Conservation (phyloP, 2,888 invertebrate species). For the Prenolepis imparis region DNA sequence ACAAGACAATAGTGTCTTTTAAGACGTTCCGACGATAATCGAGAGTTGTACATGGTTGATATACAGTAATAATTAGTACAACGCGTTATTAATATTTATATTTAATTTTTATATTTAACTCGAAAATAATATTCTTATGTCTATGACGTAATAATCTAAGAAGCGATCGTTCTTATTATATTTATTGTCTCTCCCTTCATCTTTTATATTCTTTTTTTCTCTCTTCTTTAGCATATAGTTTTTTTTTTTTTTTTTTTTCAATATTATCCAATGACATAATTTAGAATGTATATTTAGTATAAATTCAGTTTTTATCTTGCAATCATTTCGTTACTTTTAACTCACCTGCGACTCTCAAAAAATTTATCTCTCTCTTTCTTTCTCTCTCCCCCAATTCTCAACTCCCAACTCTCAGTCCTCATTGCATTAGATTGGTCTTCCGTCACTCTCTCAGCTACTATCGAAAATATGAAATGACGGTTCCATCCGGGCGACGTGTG, state of each 20-base stretch:
- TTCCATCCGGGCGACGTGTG: not conserved
- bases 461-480: conserved; percentile 14
- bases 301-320: conserved; percentile 14
- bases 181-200: not conserved
- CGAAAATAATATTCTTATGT: not conserved
- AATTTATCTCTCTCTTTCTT: conserved; percentile 12
- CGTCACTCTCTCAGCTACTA: not conserved
- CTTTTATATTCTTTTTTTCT: not conserved
- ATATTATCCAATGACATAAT: conserved; percentile 22
- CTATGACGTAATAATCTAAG: not conserved
- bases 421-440: conserved; percentile 31
- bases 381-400: conserved; percentile 21
- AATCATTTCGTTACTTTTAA: conserved; percentile 14
- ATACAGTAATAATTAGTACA: not conserved
- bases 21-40: not conserved
- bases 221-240: not conserved
- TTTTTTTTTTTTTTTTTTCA: too few relatives aligned
- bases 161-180: conserved; percentile 1
- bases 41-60: not conserved
- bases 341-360: conserved; percentile 16
- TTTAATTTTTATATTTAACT: not conserved
- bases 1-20: conserved; percentile 12
- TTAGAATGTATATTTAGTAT: not conserved
- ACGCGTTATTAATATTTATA: not conserved
- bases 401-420: conserved; percentile 36